Evolutionary conservation across 2,113 vertebrate species (phyloP), one percentile per base, ranked within the genome.

Genomic region (Nothobranchius furzeri): DNA sequence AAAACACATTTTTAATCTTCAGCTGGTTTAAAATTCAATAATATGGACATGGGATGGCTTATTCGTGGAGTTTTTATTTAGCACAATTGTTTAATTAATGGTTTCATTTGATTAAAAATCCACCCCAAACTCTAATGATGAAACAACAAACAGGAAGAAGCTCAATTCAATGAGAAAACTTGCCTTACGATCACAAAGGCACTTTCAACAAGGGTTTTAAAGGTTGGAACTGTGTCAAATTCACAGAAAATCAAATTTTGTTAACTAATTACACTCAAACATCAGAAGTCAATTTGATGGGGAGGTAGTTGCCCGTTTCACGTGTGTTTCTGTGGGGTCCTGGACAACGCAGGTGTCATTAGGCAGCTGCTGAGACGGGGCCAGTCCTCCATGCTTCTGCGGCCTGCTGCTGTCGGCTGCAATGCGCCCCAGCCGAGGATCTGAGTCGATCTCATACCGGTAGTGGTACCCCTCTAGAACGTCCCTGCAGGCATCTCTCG

Each of bases 401-500:
- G 54, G 14, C 62, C 76, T 66, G 45, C 54, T 52, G 58, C 55
- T 45, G 0, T 51, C 76, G 0, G 77, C 63, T 0, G 89, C 55
- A 20, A 91, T 53, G 17, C 70, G 86, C 0, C 88, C 78, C 40
- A 90, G 78, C 3, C 89, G 90, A 46, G 89, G 92, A 66, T 94
- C 92, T 0, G 93, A 91, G 79, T 94, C 92, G 0, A 93, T 89
- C 82, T 94, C 93, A 1, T 91, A 94, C 9, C 90, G 81, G 81
- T 94, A 93, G 70, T 90, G 90, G 60, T 94, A 94, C 2, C 92
- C 92, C 71, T 92, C 93, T 81, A 94, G 54, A 25, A 93, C 78
- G 1, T 93, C 92, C 8, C 61, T 86, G 60, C 92, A 94, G 2
- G 91, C 89, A 1, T 92, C 91, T 75, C 92, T 82, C 50, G 82